Conservation (phyloP, 35 echinoderm and acorn worm species). For the Eucidaris tribuloides region DNA sequence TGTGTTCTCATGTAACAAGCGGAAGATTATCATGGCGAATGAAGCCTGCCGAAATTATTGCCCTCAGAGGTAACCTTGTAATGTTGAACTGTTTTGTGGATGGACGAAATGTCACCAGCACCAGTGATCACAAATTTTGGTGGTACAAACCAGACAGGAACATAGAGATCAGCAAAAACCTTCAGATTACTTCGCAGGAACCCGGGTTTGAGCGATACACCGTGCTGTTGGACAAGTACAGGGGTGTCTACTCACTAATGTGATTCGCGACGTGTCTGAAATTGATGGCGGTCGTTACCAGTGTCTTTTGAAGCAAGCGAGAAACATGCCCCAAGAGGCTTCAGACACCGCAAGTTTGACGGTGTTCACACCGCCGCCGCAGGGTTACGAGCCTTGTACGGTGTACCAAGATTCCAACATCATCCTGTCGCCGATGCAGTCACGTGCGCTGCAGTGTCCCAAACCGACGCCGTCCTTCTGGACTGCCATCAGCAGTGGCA, state of each 20-base stretch:
- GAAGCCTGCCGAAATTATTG: slow-evolving; percentile 55
- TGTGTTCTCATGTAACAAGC: too few species aligned
- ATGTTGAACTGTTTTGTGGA: slow-evolving; percentile 57
- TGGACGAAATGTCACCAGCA: slow-evolving; percentile 29
- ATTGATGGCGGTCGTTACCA: slow-evolving; percentile 47
- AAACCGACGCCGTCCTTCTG: not conserved
- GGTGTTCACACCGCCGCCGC: slow-evolving; percentile 33
- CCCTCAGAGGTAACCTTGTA: slow-evolving; percentile 47
- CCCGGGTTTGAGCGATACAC: slow-evolving; percentile 8
- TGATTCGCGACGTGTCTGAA: slow-evolving; percentile 36
- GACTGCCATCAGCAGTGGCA: not conserved
- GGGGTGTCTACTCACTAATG: slow-evolving; percentile 58
- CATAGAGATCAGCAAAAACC: slow-evolving; percentile 47
- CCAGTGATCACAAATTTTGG: slow-evolving; percentile 49
- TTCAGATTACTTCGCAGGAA: slow-evolving; percentile 2
- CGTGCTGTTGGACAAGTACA: slow-evolving; percentile 38
- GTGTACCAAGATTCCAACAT: slow-evolving; percentile 47
- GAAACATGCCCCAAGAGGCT: slow-evolving; percentile 10
- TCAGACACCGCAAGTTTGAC: slow-evolving; percentile 46
- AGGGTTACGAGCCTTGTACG: slow-evolving; percentile 44
- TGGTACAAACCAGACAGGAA: slow-evolving; percentile 56
- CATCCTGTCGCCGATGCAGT: slow-evolving; percentile 33
- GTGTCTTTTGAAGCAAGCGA: slow-evolving; percentile 48
- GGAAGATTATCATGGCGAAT: slow-evolving; percentile 25
- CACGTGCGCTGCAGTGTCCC: slow-evolving; percentile 20